Evolutionary conservation across 2,888 invertebrate species (phyloP).

Genomic region (Plagodis dolabraria): DNA sequence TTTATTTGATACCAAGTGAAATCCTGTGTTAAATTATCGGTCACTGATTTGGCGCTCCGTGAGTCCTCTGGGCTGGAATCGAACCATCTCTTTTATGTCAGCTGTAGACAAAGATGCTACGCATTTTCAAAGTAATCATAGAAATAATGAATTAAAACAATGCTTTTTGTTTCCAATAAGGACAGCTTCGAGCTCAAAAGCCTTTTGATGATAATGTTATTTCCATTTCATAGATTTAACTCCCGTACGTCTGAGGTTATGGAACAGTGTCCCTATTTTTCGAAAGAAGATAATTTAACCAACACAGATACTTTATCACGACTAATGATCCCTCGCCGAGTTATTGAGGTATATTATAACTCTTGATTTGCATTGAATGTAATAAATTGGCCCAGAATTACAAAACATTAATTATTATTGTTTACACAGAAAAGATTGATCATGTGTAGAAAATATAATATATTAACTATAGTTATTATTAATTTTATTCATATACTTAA

Average conservation of each 20-base stretch:
- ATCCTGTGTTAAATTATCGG: slow-evolving; percentile 56
- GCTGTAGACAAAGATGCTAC: slow-evolving; percentile 83
- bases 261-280: slow-evolving; percentile 75
- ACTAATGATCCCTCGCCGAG: slow-evolving; percentile 76
- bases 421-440: slow-evolving; percentile 62
- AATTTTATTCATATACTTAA: too few species aligned
- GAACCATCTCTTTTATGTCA: slow-evolving; percentile 80
- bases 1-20: slow-evolving; percentile 44
- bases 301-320: slow-evolving; percentile 68
- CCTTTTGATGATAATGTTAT: slow-evolving; percentile 51
- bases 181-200: slow-evolving; percentile 45
- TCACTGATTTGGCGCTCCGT: slow-evolving; percentile 77
- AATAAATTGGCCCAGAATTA: slow-evolving; percentile 48
- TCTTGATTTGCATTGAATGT: slow-evolving; percentile 44
- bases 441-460: too few species aligned
- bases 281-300: slow-evolving; percentile 71
- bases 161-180: slow-evolving; percentile 56
- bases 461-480: too few species aligned
- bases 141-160: slow-evolving; percentile 78
- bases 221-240: slow-evolving; percentile 72
- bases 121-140: slow-evolving; percentile 68
- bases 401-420: slow-evolving; percentile 68
- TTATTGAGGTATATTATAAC: slow-evolving; percentile 67
- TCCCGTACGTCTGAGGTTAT: slow-evolving; percentile 78
- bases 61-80: slow-evolving; percentile 62